phyloP scores from a whole-genome alignment of 2,797 vertebrate species.

The Sebastes glaucus region DNA sequence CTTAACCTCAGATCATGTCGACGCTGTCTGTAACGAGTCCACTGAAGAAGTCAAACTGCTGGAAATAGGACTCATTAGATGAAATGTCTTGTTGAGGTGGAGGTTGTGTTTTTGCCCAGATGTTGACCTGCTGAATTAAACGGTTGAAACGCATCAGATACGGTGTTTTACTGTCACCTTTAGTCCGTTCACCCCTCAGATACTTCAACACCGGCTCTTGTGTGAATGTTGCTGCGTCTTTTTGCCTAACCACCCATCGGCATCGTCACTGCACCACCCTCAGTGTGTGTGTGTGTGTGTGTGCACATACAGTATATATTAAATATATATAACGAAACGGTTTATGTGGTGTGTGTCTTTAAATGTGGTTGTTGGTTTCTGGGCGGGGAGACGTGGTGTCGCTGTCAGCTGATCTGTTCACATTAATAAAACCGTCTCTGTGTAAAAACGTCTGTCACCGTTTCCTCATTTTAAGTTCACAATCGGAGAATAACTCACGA shows the following conservation, averaged over 20 bases:
- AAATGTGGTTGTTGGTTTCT: slow-evolving; percentile 34
- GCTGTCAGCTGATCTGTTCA: slow-evolving; percentile 11
- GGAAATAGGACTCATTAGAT: background rate
- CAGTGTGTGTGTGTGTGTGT: background rate
- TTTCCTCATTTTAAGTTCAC: background rate
- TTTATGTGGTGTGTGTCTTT: slow-evolving; percentile 16
- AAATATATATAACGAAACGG: background rate
- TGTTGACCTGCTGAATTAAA: slow-evolving; percentile 7
- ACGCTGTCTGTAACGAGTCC: slow-evolving; percentile 23
- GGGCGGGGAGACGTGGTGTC: background rate
- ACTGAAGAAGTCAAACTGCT: background rate
- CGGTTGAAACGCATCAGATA: too few species aligned
- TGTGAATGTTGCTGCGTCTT: slow-evolving; percentile 21
- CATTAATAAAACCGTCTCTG: slow-evolving; percentile 53
- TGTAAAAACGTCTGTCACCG: background rate
- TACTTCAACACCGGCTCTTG: slow-evolving; percentile 10
- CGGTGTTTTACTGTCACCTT: too few species aligned
- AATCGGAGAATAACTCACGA: background rate
- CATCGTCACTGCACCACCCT: slow-evolving; percentile 8
- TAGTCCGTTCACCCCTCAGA: background rate
- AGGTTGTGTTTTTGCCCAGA: background rate
- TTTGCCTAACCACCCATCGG: slow-evolving; percentile 17
- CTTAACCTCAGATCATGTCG: background rate
- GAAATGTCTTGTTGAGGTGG: background rate
- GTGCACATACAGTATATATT: too few species aligned